phyloP scores from a whole-genome alignment of 2,113 vertebrate species.

The Lucifuga dentata region DNA sequence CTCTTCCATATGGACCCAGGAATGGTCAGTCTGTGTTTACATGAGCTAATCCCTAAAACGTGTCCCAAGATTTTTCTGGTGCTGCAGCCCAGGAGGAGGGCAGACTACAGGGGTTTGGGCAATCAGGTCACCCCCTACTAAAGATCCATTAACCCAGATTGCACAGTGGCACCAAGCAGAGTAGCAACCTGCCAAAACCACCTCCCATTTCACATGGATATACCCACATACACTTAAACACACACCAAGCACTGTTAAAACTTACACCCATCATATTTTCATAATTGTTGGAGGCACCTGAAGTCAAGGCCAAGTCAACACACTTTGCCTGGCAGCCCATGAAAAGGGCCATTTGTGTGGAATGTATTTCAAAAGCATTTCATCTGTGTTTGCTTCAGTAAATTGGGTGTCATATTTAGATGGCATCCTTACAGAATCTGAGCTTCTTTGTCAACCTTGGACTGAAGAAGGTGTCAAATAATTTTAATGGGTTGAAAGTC shows the following conservation, averaged over 20 bases:
- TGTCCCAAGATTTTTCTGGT: slow-evolving; percentile 62
- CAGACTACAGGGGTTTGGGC: slow-evolving; percentile 44
- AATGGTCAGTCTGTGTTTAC: slow-evolving; percentile 77
- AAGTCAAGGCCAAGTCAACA: slow-evolving; percentile 79
- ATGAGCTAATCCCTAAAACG: slow-evolving; percentile 66
- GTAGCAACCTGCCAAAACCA: slow-evolving; percentile 59
- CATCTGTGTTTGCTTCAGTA: slow-evolving; percentile 63
- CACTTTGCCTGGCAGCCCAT: slow-evolving; percentile 74
- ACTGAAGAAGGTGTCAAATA: slow-evolving; percentile 57
- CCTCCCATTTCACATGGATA: slow-evolving; percentile 24
- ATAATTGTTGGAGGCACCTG: slow-evolving; percentile 78
- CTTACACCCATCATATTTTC: slow-evolving; percentile 77
- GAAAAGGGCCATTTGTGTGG: slow-evolving; percentile 72
- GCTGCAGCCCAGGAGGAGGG: slow-evolving; percentile 38
- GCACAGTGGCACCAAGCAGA: slow-evolving; percentile 66
- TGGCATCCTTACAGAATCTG: slow-evolving; percentile 62
- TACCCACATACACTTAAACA: slow-evolving; percentile 49
- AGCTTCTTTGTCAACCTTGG: slow-evolving; percentile 67
- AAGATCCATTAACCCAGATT: slow-evolving; percentile 59
- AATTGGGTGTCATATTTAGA: slow-evolving; percentile 61
- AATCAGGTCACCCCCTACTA: slow-evolving; percentile 62
- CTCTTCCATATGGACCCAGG: slow-evolving; percentile 77
- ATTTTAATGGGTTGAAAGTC: slow-evolving; percentile 56
- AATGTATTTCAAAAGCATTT: slow-evolving; percentile 61
- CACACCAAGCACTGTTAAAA: slow-evolving; percentile 57